phyloP scores from a whole-genome alignment of 1,140 invertebrate species.

The Venturia canescens region DNA sequence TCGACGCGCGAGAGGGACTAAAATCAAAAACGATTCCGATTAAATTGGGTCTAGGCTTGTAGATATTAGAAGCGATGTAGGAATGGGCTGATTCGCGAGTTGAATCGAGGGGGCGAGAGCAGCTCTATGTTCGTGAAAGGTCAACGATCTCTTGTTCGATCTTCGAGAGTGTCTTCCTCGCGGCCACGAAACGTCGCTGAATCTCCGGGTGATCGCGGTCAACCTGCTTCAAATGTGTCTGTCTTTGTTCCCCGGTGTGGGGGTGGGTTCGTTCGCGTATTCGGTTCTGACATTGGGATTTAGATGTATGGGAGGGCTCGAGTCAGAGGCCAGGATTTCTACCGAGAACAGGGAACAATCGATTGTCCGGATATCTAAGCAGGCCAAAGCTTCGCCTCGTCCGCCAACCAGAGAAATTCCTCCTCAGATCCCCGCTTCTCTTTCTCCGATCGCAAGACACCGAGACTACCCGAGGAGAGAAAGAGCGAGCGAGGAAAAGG shows the following conservation, averaged over 20 bases:
- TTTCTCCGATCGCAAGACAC: not conserved
- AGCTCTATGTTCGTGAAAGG: slow-evolving; percentile 20
- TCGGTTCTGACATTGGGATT: not conserved
- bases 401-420: not conserved
- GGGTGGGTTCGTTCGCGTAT: not conserved
- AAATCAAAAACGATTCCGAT: slow-evolving; percentile 29
- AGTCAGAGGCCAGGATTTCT: slow-evolving; percentile 26
- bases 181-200: slow-evolving; percentile 3
- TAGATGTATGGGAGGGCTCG: not conserved
- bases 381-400: slow-evolving; percentile 7
- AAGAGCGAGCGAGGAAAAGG: not conserved
- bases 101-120: not conserved
- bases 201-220: slow-evolving; percentile 6
- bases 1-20: not conserved
- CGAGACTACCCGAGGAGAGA: not conserved
- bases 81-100: slow-evolving; percentile 12
- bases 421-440: not conserved
- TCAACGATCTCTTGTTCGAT: slow-evolving; percentile 32
- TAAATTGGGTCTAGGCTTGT: slow-evolving; percentile 15
- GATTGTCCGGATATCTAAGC: slow-evolving; percentile 39
- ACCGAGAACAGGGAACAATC: slow-evolving; percentile 26
- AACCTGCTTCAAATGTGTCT: not conserved
- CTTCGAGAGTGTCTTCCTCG: slow-evolving; percentile 31
- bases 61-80: slow-evolving; percentile 10
- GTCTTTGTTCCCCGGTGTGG: no score